Base-by-base conservation (phyloP, 2,888 invertebrate species). In the Pterobdella sp. region DNA sequence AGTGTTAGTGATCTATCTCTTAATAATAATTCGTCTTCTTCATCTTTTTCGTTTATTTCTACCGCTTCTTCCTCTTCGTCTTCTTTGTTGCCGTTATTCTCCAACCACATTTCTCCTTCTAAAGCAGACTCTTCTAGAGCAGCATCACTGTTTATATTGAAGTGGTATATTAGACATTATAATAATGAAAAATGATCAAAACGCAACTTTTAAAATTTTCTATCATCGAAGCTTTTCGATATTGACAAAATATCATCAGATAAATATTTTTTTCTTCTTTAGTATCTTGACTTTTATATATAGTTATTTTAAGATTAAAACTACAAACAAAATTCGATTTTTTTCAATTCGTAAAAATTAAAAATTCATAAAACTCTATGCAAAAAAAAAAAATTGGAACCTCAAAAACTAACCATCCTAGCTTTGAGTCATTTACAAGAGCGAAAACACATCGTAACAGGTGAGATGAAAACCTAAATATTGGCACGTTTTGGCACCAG, bases 401-500 rank as follows among this genome's bases (percentile, higher is more conserved):
- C n/a, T n/a, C n/a, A n/a, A n/a, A n/a, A 49, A 69, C 69, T 1
- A 71, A 71, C 71, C 71, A 26, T 31, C 92, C 93, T 42, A 93
- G 86, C 83, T 89, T 88, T 75, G 87, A 86, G 73, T 87, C 85
- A 81, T 90, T 88, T 75, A 91, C 85, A 77, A 91, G 86, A 77
- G 88, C 87, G 77, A 90, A 84, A 72, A 92, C 83, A 84, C 91
- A 90, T 80, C 88, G 88, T 78, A 91, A 85, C 7, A 91, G 90
- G 79, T 89, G 88, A 79, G 87, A 86, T 26, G 90, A 88, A 79
- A 88, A 87, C 79, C 89, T 87, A 26, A 3, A 4, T 26, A 22
- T 22, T 18, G 14, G 60, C 26, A 91, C 89, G 78, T 88, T 88
- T 84, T 91, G 91, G 7, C 89, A 88, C 79, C 90, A 89, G 81